These are phyloP conservation scores for Molothrus ater DNA, from an alignment of 2,797 vertebrate species.

Conservation along the genomic window DNA sequence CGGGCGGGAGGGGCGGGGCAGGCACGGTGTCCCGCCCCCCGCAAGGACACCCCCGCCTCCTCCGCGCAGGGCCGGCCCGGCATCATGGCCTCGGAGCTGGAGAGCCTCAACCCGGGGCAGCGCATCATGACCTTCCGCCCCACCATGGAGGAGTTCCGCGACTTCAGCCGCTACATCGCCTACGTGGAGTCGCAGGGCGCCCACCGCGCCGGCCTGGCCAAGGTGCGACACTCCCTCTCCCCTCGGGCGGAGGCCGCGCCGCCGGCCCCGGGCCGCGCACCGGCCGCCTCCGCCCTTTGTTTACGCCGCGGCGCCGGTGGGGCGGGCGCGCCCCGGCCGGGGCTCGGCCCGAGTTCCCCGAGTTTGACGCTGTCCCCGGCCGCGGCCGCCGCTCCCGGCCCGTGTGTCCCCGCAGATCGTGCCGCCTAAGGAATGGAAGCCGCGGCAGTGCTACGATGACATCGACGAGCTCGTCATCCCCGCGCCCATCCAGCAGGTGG, in stretches of 20 bases:
- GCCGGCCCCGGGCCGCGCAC: neutral
- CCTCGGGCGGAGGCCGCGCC: neutral
- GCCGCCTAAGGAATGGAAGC: conserved; percentile 95
- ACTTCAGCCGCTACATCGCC: conserved; percentile 90
- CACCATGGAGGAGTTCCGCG: conserved; percentile 90
- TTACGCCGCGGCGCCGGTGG: neutral
- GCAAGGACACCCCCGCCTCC: neutral
- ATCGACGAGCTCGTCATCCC: conserved; percentile 94
- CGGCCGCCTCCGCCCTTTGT: conserved; percentile 27
- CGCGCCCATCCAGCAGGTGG: conserved; percentile 96
- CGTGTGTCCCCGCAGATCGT: conserved; percentile 80
- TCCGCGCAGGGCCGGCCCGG: conserved; percentile 32
- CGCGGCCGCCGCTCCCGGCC: neutral
- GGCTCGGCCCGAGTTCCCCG: neutral
- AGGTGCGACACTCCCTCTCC: conserved; percentile 52
- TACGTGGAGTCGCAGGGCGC: conserved; percentile 95
- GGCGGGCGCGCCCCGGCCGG: neutral
- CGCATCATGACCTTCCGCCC: conserved; percentile 93
- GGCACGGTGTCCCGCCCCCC: neutral
- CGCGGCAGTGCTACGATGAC: conserved; percentile 89
- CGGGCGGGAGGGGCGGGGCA: neutral
- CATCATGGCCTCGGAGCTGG: conserved; percentile 85
- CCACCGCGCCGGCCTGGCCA: conserved; percentile 91
- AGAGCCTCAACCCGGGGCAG: conserved; percentile 78
- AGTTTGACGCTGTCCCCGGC: neutral